phyloP scores from a whole-genome alignment of 2,797 vertebrate genomes.

The Falco cherrug region DNA sequence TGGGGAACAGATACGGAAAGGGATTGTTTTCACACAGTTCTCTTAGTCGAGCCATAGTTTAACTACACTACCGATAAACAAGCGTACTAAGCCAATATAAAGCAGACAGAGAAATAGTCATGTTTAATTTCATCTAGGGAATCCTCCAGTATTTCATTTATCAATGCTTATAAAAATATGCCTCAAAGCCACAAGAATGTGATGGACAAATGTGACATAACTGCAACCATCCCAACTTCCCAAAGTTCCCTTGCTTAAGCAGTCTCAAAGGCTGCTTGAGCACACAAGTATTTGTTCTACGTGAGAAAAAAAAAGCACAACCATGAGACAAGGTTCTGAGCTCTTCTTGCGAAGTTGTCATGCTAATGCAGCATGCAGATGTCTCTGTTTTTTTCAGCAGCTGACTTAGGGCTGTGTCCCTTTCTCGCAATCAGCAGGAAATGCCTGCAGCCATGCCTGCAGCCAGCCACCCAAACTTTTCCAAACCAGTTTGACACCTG shows the following conservation, averaged over 20 bases:
- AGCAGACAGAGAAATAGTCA: background rate
- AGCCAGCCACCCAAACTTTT: slow-evolving; percentile 22
- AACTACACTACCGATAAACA: background rate
- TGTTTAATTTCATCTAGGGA: background rate
- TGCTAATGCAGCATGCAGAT: fast-evolving
- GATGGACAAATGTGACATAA: fast-evolving
- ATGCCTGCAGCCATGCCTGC: background rate
- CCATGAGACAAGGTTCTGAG: background rate
- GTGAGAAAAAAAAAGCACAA: background rate
- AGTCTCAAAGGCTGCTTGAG: background rate
- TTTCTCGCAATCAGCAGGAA: background rate
- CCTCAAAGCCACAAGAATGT: background rate
- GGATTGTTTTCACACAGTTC: background rate
- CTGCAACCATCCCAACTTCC: background rate
- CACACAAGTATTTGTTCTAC: too few species aligned
- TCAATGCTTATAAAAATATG: background rate
- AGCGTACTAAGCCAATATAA: background rate
- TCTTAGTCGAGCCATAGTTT: background rate
- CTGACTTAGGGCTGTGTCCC: background rate
- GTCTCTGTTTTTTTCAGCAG: background rate
- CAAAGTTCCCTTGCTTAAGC: background rate
- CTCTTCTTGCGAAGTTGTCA: background rate
- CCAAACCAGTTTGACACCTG: background rate
- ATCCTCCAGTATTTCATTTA: background rate
- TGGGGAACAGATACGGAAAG: background rate